Percentiles rank a stretch among this genome's conserved stretches.
These are phyloP conservation scores for Alexandromys oeconomus DNA, from an alignment of 2,797 vertebrate species.

Conservation along the genomic window DNA sequence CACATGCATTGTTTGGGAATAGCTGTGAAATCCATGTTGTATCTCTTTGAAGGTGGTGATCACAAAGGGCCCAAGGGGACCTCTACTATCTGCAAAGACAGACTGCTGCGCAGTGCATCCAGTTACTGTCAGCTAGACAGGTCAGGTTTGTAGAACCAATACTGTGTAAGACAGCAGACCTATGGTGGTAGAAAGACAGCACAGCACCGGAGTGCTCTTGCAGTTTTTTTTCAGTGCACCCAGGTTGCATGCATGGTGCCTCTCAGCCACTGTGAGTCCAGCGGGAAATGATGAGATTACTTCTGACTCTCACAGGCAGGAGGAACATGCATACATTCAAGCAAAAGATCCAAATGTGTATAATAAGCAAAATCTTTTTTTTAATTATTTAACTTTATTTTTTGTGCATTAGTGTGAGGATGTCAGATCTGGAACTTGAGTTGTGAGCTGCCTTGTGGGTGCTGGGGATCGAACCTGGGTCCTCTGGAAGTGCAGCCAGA, in stretches of 20 bases:
- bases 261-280: not conserved
- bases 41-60: not conserved
- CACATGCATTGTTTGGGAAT: not conserved
- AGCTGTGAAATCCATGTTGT: accelerated
- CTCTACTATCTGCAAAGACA: not conserved
- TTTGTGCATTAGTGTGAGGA: no score
- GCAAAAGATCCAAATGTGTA: not conserved
- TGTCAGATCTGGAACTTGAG: no score
- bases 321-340: not conserved
- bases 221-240: not conserved
- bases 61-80: no score
- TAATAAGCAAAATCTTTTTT: not conserved
- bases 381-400: no score
- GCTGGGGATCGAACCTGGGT: no score
- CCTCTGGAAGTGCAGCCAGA: no score
- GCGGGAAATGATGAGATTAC: not conserved
- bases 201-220: not conserved
- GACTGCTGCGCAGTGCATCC: not conserved
- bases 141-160: not conserved
- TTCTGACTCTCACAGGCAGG: no score
- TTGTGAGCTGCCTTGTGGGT: no score
- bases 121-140: not conserved
- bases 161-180: not conserved
- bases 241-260: no score
- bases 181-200: not conserved